These are phyloP conservation scores for Sinopyrophorus schimmeli DNA, from an alignment of 2,888 invertebrate genomes.

Conservation along the genomic window DNA sequence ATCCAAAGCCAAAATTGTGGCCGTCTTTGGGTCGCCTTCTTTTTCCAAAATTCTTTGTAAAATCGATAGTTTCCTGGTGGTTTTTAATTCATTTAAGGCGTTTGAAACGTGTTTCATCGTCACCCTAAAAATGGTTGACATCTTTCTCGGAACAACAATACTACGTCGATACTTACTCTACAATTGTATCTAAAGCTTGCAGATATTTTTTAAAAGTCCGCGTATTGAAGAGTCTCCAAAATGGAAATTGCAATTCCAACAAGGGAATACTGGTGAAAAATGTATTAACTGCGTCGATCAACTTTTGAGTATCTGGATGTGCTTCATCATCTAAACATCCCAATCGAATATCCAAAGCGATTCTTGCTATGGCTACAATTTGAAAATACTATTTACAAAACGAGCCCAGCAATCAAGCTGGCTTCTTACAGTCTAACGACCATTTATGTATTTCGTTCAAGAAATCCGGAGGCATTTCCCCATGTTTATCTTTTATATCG, in stretches of 20 bases:
- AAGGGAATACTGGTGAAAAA: slow-evolving; percentile 69
- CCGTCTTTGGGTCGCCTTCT: slow-evolving; percentile 63
- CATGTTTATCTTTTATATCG: slow-evolving; percentile 58
- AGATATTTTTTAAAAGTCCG: slow-evolving; percentile 66
- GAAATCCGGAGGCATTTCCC: slow-evolving; percentile 68
- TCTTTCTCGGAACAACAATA: background rate
- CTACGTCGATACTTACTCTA: slow-evolving; percentile 64
- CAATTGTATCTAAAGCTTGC: slow-evolving; percentile 68
- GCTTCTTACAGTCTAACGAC: slow-evolving; percentile 75
- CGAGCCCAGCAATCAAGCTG: no score
- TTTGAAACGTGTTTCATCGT: slow-evolving; percentile 65
- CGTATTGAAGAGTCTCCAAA: slow-evolving; percentile 69
- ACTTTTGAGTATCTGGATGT: slow-evolving; percentile 61
- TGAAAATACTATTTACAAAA: no score
- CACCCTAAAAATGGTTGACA: slow-evolving; percentile 58
- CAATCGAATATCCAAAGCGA: slow-evolving; percentile 67
- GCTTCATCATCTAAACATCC: slow-evolving; percentile 64
- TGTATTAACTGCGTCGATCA: slow-evolving; percentile 69
- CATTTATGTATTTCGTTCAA: slow-evolving; percentile 76
- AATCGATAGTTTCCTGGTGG: slow-evolving; percentile 60
- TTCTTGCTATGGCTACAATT: slow-evolving; percentile 66
- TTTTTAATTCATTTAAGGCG: slow-evolving; percentile 57
- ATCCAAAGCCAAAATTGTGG: slow-evolving; percentile 73
- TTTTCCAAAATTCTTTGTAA: slow-evolving; percentile 66
- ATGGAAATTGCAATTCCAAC: slow-evolving; percentile 66